A percentile compares a stretch with the other conserved stretches of the same genome.
Evolutionary conservation across 2,113 vertebrate species (phyloP).

Genomic region (Zosterops pallidus): DNA sequence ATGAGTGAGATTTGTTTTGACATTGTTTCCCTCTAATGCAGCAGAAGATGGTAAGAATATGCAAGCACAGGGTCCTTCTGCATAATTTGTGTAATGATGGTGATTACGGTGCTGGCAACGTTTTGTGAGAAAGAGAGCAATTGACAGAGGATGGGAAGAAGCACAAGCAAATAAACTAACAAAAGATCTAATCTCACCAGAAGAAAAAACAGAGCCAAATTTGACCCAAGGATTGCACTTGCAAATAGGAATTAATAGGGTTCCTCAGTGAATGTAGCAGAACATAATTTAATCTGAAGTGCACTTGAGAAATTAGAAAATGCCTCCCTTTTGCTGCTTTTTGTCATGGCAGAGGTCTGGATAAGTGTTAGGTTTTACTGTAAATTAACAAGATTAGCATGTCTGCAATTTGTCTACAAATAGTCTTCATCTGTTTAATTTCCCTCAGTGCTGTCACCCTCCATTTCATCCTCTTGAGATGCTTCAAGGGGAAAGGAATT

Average conservation of each 20-base stretch:
- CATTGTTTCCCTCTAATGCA: constrained; percentile 41
- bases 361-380: constrained; percentile 63
- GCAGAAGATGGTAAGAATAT: constrained; percentile 21
- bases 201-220: constrained; percentile 7
- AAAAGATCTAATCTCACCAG: constrained; percentile 13
- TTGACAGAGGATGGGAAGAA: background rate
- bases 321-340: constrained; percentile 53
- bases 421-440: constrained; percentile 61
- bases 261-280: constrained; percentile 39
- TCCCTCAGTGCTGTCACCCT: constrained; percentile 23
- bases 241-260: constrained; percentile 48
- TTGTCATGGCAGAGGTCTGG: constrained; percentile 53
- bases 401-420: constrained; percentile 51
- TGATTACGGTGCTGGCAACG: constrained; percentile 37
- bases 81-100: constrained; percentile 26
- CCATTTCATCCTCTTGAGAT: constrained; percentile 37
- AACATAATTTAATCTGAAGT: constrained; percentile 64
- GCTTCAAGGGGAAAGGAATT: constrained; percentile 49
- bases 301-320: constrained; percentile 63
- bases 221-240: constrained; percentile 37
- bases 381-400: constrained; percentile 59
- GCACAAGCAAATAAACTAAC: constrained; percentile 31
- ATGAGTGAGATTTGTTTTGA: constrained; percentile 18
- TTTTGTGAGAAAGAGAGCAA: constrained; percentile 44
- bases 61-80: constrained; percentile 12